phyloP scores from a whole-genome alignment of 2,797 vertebrate species.

The Manis crassicaudata region DNA sequence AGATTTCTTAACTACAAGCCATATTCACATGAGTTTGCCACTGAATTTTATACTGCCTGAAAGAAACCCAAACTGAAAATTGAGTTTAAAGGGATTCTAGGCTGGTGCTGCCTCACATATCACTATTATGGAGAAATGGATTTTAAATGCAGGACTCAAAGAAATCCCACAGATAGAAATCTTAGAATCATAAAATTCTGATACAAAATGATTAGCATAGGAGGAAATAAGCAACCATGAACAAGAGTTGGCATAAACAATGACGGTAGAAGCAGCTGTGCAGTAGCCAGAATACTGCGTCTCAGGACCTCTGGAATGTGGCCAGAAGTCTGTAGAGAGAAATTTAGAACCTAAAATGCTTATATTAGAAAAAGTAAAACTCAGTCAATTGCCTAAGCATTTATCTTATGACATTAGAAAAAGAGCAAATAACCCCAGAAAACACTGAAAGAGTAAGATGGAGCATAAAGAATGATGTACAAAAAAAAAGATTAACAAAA shows the following conservation, averaged over 20 bases:
- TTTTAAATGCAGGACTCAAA: slow-evolving; percentile 25
- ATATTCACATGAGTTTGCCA: background rate
- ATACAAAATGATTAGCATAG: slow-evolving; percentile 23
- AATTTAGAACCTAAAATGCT: slow-evolving; percentile 44
- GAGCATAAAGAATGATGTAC: slow-evolving; percentile 1
- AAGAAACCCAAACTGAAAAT: background rate
- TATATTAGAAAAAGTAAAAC: background rate
- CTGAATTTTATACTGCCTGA: background rate
- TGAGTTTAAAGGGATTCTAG: background rate
- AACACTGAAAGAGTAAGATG: background rate
- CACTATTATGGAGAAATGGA: background rate
- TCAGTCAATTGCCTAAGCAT: background rate
- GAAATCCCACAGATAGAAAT: slow-evolving; percentile 22
- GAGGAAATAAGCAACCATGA: slow-evolving; percentile 8
- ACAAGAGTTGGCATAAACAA: background rate
- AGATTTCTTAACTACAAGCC: background rate
- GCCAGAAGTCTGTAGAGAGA: slow-evolving; percentile 16
- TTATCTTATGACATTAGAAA: slow-evolving; percentile 32
- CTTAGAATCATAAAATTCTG: background rate
- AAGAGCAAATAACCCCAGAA: slow-evolving; percentile 26
- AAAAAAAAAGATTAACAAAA: background rate
- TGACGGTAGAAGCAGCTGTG: background rate
- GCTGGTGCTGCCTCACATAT: background rate
- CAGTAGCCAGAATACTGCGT: slow-evolving; percentile 1
- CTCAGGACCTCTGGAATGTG: slow-evolving; percentile 18